phyloP scores from a whole-genome alignment of 2,113 vertebrate species.

The Eidolon helvum region DNA sequence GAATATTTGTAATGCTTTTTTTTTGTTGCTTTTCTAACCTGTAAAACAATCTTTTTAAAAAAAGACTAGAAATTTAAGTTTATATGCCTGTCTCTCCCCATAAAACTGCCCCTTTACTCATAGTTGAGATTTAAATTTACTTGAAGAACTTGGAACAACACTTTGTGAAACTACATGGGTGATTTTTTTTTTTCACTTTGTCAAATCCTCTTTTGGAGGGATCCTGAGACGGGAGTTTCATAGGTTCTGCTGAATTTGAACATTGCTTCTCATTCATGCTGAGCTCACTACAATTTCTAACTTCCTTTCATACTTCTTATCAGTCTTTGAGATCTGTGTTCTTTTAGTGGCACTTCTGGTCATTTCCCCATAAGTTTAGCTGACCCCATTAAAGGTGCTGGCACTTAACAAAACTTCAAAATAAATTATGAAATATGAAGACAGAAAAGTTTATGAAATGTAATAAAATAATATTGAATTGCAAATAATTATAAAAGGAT shows the following conservation, averaged over 20 bases:
- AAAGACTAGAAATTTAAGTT: slow-evolving; percentile 20
- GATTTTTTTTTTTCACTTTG: background rate
- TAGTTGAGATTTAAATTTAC: slow-evolving; percentile 46
- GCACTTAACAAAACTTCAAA: background rate
- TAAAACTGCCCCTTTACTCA: slow-evolving; percentile 16
- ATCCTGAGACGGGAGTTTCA: background rate
- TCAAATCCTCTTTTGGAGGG: slow-evolving; percentile 43
- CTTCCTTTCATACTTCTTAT: background rate
- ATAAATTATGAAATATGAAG: background rate
- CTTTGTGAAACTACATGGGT: slow-evolving; percentile 5
- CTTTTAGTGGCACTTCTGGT: background rate
- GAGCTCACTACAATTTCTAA: background rate
- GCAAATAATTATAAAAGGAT: background rate
- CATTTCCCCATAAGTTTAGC: background rate
- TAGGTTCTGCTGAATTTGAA: background rate
- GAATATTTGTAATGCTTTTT: background rate
- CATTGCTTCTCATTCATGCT: background rate
- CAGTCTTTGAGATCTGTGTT: background rate
- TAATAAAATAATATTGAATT: background rate
- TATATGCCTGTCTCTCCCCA: background rate
- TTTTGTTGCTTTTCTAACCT: background rate
- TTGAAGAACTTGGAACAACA: slow-evolving; percentile 30
- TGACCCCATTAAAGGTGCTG: background rate
- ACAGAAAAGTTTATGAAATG: background rate
- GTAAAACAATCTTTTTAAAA: background rate